These are phyloP conservation scores for Ifrita kowaldi DNA, from an alignment of 2,113 vertebrate species.

Conservation along the genomic window DNA sequence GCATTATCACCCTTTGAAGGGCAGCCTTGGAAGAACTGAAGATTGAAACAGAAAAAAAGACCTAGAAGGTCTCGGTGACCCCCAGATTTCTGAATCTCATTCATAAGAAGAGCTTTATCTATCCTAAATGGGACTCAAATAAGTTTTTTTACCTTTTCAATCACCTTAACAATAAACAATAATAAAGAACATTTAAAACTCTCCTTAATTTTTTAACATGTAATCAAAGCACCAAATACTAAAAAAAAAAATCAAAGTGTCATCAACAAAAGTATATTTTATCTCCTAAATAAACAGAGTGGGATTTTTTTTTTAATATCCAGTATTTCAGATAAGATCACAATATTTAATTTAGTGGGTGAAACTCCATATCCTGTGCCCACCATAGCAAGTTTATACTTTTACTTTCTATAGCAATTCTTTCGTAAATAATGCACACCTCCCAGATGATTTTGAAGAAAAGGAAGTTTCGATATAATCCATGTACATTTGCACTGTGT, in stretches of 20 bases:
- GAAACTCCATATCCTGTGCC: background rate
- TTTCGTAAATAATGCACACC: background rate
- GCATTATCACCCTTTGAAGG: background rate
- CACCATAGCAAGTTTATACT: background rate
- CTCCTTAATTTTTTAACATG: background rate
- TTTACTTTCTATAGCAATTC: background rate
- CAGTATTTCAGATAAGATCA: background rate
- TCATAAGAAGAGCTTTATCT: background rate
- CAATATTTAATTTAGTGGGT: background rate
- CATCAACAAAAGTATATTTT: background rate
- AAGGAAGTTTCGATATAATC: background rate
- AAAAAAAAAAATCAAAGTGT: background rate
- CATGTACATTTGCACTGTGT: background rate
- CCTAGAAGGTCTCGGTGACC: background rate
- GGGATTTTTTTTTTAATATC: background rate
- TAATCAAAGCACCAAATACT: background rate
- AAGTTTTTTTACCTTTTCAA: background rate
- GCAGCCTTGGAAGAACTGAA: background rate
- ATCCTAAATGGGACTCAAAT: background rate
- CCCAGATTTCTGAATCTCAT: background rate
- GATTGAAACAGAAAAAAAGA: background rate
- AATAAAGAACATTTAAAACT: background rate
- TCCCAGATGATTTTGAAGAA: background rate
- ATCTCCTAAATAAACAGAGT: background rate
- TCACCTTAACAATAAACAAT: background rate